Base-by-base conservation (phyloP, 2,797 vertebrate genomes). In the Hirundo rustica region DNA sequence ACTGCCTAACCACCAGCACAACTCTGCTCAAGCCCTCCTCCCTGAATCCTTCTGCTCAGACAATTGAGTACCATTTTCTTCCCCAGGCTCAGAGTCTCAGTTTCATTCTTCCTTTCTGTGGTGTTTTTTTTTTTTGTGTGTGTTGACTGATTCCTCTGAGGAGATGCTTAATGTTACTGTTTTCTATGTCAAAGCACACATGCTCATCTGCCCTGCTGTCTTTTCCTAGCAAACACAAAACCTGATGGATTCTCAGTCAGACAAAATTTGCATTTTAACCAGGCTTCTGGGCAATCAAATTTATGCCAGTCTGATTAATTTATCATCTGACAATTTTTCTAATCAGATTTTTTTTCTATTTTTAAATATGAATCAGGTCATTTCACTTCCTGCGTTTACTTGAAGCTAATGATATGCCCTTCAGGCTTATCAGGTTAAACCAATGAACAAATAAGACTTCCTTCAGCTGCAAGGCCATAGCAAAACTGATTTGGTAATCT, bases 221-320 rank as follows among this genome's bases (percentile, higher is more conserved):
- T 84, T 82, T 26, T 88, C 54, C 70, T 25, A 85, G 82, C 55
- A 76, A 88, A 53, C 25, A 66, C 51, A 85, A 93, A 92, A 78
- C 54, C 26, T n/a, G 36, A 72, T 1, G 16, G 40, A 62, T 83
- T 77, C 65, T 72, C 1, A 4, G 53, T 60, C 75, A 86, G 62
- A 68, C 20, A 83, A 80, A 54, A 91, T 64, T 8, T 84, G 54
- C 76, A 91, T 78, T 84, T 95, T 62, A 93, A 92, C 70, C n/a
- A 64, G 72, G 32, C 79, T 92, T 94, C 92, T 73, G 73, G 79
- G 73, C 70, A 94, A 91, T 89, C 79, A 70, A 44, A 64, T 84
- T 91, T 94, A 81, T 94, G 62, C 40, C 73, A 83, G 32, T 55
- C 76, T 89, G 82, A 96, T 92, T 91, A 81, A 97, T 72, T 78